Evolutionary conservation across 92 coral and sea anemone genomes (phyloP), one percentile per base, ranked within the genome.

Genomic region (Desmophyllum pertusum): DNA sequence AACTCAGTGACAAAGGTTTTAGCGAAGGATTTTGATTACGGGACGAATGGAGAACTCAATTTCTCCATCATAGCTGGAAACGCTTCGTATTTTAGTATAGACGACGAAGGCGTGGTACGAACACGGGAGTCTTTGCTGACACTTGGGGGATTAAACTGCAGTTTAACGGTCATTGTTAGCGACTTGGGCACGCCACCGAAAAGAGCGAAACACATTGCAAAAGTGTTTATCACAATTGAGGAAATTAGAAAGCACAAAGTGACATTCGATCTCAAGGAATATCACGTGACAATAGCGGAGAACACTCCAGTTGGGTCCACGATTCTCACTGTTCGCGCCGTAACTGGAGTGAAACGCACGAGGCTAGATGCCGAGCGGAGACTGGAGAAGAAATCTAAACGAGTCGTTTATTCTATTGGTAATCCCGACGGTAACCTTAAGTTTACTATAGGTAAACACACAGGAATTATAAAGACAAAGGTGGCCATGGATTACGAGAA

Each of bases 281-380:
- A 94, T 67, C 65, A 84, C 69, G 88, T 89, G 65, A 61, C 95
- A 2, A 62, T 94, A 5, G 76, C 83, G 37, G 98, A 94, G 48
- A 92, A 89, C 57, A 94, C 86, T 68, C 92, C 91, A 8, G 66
- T 86, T 4, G 90, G 93, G 21, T 79, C 93, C 5, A 85, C 80
- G 23, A 86, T 94, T 79, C 86, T 94, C 15, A 89, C 86, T 1
- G 98, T 94, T 53, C 92, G 98, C 7, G 98, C 98, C 6, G 92
- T 94, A 18, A 75, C 92, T 1, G 95, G 95, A 25, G 39, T 89
- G 59, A 81, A 77, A 39, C 73, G 63, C 5, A 85, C 82, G 45
- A 89, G 23, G 55, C 18, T 75, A 21, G 89, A 74, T 13, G 74
- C 69, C 14, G 84, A 87, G 36, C 88, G 89, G 19, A 78, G 83